phyloP scores from a whole-genome alignment of 2,888 invertebrate genomes.

The Plebejus anna region DNA sequence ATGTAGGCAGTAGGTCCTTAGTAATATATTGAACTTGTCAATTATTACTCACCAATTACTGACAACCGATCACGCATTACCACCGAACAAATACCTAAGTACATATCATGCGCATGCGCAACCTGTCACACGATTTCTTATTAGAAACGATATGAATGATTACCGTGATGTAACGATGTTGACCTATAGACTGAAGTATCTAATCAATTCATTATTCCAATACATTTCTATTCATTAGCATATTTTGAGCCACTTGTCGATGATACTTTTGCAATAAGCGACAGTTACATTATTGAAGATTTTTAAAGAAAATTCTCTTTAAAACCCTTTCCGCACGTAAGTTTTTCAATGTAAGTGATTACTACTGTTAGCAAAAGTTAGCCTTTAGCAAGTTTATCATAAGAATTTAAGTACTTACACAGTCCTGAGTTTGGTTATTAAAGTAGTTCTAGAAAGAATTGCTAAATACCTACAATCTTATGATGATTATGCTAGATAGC shows the following conservation, averaged over 20 bases:
- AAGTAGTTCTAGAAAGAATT: neutral
- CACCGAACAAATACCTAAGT: neutral
- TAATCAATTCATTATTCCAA: conserved; percentile 15
- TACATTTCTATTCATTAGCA: conserved; percentile 27
- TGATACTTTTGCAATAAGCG: conserved; percentile 1
- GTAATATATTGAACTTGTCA: neutral
- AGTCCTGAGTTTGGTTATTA: neutral
- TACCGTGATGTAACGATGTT: neutral
- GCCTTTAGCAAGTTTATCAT: neutral
- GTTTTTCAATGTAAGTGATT: too few relatives aligned
- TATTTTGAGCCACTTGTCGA: conserved; percentile 21
- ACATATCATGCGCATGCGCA: conserved; percentile 11
- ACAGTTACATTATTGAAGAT: neutral
- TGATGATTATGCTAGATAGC: neutral
- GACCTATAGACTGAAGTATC: conserved; percentile 6
- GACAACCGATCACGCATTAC: neutral
- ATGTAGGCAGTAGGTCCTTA: neutral
- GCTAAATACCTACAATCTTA: neutral
- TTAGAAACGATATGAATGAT: conserved; percentile 12
- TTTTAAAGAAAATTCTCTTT: neutral
- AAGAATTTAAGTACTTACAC: neutral
- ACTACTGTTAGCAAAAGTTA: neutral
- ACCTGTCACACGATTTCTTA: conserved; percentile 17
- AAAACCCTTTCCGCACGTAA: neutral
- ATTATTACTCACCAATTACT: neutral